Percentiles rank a stretch among this genome's conserved stretches.
These are phyloP conservation scores for Melozone crissalis DNA, from an alignment of 2,113 vertebrate genomes.

Conservation along the genomic window DNA sequence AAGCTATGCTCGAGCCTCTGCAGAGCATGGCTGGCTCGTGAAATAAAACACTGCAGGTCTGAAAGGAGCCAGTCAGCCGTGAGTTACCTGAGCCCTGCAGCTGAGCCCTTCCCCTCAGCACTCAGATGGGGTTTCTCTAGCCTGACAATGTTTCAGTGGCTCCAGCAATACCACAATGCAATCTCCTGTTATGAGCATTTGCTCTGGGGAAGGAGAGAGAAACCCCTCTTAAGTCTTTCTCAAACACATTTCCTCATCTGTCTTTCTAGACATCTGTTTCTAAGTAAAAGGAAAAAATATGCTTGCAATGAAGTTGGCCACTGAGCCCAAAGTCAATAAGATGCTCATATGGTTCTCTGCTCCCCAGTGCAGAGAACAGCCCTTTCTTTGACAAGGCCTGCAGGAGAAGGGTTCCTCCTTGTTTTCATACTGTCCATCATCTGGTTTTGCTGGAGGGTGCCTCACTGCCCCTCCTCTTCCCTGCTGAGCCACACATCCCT, in stretches of 20 bases:
- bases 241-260: background rate
- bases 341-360: background rate
- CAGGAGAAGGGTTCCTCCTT: background rate
- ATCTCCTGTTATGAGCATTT: background rate
- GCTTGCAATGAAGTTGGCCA: background rate
- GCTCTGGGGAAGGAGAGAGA: background rate
- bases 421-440: background rate
- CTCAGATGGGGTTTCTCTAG: background rate
- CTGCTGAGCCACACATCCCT: background rate
- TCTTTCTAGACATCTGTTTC: background rate
- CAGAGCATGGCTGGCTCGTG: background rate
- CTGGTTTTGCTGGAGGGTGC: background rate
- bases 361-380: background rate
- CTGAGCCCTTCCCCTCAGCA: background rate
- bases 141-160: background rate
- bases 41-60: background rate
- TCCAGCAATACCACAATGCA: background rate
- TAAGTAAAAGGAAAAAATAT: background rate
- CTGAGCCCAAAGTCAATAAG: background rate
- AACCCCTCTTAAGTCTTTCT: background rate
- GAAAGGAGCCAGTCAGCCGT: background rate
- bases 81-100: background rate
- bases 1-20: background rate
- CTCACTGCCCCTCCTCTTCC: background rate
- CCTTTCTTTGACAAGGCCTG: background rate